phyloP scores from a whole-genome alignment of 1,140 invertebrate genomes.

The Sycophaga agraensis region DNA sequence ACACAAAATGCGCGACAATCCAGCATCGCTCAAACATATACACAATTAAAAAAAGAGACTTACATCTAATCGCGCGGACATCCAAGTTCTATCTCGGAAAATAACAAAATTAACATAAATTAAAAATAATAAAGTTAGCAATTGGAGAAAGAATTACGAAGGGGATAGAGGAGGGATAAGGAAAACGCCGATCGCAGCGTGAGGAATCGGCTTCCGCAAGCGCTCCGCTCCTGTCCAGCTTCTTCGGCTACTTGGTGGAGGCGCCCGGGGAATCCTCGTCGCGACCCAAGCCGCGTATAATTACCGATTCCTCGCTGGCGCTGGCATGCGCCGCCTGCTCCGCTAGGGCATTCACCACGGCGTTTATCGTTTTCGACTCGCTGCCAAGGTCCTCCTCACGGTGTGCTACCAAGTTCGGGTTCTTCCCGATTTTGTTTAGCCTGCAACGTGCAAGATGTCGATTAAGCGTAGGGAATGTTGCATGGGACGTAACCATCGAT shows the following conservation, averaged over 20 bases:
- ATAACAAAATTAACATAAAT: too few species aligned
- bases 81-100: too few species aligned
- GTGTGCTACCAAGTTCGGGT: conserved; percentile 92
- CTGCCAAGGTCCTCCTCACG: conserved; percentile 84
- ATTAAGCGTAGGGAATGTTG: conserved; percentile 60
- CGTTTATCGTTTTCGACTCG: conserved; percentile 88
- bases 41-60: too few species aligned
- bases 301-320: conserved; percentile 73
- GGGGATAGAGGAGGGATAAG: too few species aligned
- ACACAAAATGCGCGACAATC: too few species aligned
- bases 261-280: neutral
- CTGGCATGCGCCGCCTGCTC: conserved; percentile 83
- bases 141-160: too few species aligned
- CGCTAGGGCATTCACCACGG: conserved; percentile 85
- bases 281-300: conserved; percentile 6
- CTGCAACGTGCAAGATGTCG: conserved; percentile 57
- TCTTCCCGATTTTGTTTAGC: conserved; percentile 98
- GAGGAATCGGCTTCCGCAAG: too few species aligned
- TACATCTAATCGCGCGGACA: too few species aligned
- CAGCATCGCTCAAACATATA: too few species aligned
- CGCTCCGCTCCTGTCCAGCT: too few species aligned
- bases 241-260: neutral
- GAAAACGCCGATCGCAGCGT: too few species aligned
- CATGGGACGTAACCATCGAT: conserved; percentile 51
- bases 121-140: too few species aligned